Evolutionary conservation across 2,888 invertebrate genomes (phyloP).

Genomic region (Schizotus pectinicornis): DNA sequence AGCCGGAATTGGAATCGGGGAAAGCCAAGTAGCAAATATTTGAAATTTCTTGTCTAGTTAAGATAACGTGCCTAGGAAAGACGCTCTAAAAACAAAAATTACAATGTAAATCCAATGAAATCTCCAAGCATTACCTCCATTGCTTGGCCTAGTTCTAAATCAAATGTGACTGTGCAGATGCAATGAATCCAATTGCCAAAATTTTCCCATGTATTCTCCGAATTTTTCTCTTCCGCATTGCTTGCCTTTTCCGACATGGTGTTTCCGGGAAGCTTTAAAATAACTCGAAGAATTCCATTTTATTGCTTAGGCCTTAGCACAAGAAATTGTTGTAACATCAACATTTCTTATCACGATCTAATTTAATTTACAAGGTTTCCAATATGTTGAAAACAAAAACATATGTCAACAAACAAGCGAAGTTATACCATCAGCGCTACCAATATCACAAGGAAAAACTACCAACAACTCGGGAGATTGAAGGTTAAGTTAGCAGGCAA

Average conservation of each 20-base stretch:
- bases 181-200: constrained; percentile 96
- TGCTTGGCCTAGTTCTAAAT: constrained; percentile 98
- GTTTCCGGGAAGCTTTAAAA: background rate
- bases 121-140: constrained; percentile 73
- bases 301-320: background rate
- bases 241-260: constrained; percentile 10
- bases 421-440: constrained; percentile 15
- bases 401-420: constrained; percentile 23
- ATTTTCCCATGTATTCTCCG: constrained; percentile 66
- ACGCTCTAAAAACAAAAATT: constrained; percentile 66
- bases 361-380: background rate
- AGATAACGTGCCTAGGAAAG: constrained; percentile 78
- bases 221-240: constrained; percentile 23
- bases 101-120: background rate
- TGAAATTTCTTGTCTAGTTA: constrained; percentile 85
- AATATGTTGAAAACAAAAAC: constrained; percentile 21
- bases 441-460: no score
- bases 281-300: background rate
- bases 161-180: constrained; percentile 98
- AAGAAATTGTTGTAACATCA: background rate
- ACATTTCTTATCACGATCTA: no score
- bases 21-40: constrained; percentile 98
- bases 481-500: no score
- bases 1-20: constrained; percentile 98
- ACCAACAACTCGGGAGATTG: no score